Percentiles rank a stretch among this genome's conserved stretches.
phyloP scores from a whole-genome alignment of 2,797 vertebrate species.

The Rhynchonycteris naso region DNA sequence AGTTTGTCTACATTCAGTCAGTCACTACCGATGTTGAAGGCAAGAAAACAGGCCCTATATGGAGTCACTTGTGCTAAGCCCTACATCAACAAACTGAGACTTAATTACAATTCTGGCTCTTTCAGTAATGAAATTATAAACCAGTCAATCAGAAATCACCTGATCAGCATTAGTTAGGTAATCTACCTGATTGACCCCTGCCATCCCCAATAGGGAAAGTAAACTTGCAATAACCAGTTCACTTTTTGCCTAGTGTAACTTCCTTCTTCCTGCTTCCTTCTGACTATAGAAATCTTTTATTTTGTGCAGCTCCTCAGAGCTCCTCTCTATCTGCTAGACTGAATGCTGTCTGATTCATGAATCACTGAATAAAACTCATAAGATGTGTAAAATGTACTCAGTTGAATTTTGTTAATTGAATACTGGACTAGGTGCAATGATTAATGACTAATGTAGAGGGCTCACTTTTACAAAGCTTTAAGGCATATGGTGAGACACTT shows the following conservation, averaged over 20 bases:
- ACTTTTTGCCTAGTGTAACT: neutral
- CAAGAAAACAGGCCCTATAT: neutral
- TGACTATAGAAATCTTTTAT: neutral
- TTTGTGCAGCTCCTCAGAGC: neutral
- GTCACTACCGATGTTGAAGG: neutral
- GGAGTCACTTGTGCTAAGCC: neutral
- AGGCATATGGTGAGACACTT: neutral
- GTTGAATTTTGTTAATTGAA: constrained; percentile 17
- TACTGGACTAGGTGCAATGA: neutral
- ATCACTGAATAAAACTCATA: neutral
- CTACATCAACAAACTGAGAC: neutral
- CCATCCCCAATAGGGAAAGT: neutral
- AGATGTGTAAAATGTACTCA: neutral
- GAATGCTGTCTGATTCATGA: neutral
- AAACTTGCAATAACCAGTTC: neutral
- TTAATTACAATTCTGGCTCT: neutral
- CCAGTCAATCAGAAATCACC: neutral
- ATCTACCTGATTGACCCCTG: neutral
- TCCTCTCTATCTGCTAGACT: neutral
- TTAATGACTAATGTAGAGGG: constrained; percentile 21
- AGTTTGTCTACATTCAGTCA: neutral
- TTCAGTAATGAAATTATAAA: neutral
- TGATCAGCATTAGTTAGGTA: neutral
- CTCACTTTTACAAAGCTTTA: neutral
- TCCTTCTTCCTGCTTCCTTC: neutral